Conservation (phyloP, 2,797 vertebrate genomes). For the Iguana delicatissima region DNA sequence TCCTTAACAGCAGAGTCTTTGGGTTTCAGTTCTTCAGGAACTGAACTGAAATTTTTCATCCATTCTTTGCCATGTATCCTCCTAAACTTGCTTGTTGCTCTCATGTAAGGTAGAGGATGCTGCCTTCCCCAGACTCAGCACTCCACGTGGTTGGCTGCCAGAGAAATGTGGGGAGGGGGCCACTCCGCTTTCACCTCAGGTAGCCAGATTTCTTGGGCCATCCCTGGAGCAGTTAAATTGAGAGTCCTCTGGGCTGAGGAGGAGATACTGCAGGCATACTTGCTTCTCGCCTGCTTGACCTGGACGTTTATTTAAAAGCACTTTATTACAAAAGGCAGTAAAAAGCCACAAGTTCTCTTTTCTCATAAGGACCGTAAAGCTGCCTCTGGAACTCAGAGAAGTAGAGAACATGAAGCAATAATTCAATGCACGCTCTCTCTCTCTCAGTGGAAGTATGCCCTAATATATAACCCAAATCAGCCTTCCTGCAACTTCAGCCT, state of each 20-base stretch:
- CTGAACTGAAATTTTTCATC: neutral
- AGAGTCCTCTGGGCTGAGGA: neutral
- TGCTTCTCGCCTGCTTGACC: neutral
- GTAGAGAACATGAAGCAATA: conserved; percentile 10
- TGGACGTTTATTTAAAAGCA: neutral
- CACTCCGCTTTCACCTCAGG: neutral
- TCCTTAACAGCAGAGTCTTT: neutral
- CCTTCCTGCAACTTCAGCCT: conserved; percentile 1
- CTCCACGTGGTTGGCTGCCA: neutral
- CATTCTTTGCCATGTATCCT: neutral
- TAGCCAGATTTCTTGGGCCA: neutral
- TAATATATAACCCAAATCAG: conserved; percentile 33
- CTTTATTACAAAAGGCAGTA: neutral
- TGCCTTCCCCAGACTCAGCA: neutral
- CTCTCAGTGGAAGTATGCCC: conserved; percentile 7
- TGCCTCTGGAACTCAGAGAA: conserved; percentile 7
- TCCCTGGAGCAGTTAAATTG: neutral
- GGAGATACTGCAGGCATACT: too few species aligned
- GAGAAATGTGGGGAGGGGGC: neutral
- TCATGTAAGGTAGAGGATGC: neutral
- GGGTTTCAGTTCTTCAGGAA: neutral
- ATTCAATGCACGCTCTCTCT: neutral
- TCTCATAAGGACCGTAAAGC: conserved; percentile 22
- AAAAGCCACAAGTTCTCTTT: conserved; percentile 9
- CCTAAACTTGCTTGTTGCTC: neutral